Percentiles rank a stretch among this genome's conserved stretches.
Conservation (phyloP, 1,140 invertebrate genomes). For the Drosophila littoralis region DNA sequence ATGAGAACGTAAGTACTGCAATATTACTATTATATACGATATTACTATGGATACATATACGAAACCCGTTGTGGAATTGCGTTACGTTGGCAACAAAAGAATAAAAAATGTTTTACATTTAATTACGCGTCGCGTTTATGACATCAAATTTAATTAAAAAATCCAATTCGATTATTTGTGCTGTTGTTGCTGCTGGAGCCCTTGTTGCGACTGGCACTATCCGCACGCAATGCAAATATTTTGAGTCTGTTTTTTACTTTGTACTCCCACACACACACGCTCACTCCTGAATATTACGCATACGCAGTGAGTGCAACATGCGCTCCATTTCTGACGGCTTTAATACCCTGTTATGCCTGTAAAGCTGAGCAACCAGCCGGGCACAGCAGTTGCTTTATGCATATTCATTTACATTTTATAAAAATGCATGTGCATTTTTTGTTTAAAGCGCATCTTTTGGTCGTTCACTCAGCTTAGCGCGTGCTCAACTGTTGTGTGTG, state of each 20-base stretch:
- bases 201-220: slow-evolving; percentile 7
- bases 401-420: no score
- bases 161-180: slow-evolving; percentile 49
- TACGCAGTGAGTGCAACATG: slow-evolving; percentile 23
- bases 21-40: neutral
- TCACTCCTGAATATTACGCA: slow-evolving; percentile 48
- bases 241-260: slow-evolving; percentile 7
- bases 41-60: neutral
- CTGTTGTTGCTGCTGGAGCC: neutral
- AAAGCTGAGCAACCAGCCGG: neutral
- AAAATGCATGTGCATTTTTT: no score
- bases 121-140: slow-evolving; percentile 51
- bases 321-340: neutral
- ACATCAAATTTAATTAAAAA: slow-evolving; percentile 72
- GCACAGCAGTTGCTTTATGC: no score
- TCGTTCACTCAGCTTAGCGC: neutral
- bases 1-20: slow-evolving; percentile 94
- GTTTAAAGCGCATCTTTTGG: slow-evolving; percentile 3
- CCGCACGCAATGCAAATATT: slow-evolving; percentile 42
- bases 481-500: neutral
- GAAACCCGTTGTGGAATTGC: neutral
- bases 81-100: neutral
- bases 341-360: slow-evolving; percentile 12
- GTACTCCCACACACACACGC: neutral
- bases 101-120: slow-evolving; percentile 34